Conservation (phyloP, 2,113 vertebrate species). For the Aleadryas rufinucha region DNA sequence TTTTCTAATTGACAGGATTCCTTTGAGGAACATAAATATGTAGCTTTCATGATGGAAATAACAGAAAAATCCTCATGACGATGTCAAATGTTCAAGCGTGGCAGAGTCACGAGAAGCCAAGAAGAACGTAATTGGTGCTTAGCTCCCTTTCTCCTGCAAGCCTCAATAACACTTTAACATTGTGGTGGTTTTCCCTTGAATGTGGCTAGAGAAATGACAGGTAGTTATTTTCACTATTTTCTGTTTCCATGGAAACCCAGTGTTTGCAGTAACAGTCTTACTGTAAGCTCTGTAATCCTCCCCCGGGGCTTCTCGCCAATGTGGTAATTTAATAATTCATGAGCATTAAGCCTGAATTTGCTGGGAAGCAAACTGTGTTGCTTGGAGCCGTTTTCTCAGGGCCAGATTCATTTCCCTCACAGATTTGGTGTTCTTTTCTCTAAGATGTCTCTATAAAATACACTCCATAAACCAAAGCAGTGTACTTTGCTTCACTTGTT, state of each 20-base stretch:
- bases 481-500: background rate
- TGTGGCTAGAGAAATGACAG: constrained; percentile 19
- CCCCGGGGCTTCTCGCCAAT: background rate
- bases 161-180: background rate
- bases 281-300: constrained; percentile 46
- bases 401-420: constrained; percentile 36
- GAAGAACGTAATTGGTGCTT: background rate
- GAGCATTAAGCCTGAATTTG: constrained; percentile 37
- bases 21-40: background rate
- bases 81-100: background rate
- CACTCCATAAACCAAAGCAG: background rate
- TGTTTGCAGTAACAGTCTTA: constrained; percentile 37
- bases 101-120: background rate
- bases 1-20: background rate
- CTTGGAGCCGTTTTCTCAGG: constrained; percentile 30
- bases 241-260: constrained; percentile 53
- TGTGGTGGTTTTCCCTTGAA: constrained; percentile 23
- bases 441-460: constrained; percentile 32
- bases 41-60: background rate
- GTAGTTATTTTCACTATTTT: constrained; percentile 59
- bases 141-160: background rate
- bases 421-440: constrained; percentile 35
- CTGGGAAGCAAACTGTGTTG: constrained; percentile 19
- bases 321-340: constrained; percentile 51
- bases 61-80: background rate